phyloP scores from a whole-genome alignment of 2,888 invertebrate genomes.

The Exocentrus adspersus region DNA sequence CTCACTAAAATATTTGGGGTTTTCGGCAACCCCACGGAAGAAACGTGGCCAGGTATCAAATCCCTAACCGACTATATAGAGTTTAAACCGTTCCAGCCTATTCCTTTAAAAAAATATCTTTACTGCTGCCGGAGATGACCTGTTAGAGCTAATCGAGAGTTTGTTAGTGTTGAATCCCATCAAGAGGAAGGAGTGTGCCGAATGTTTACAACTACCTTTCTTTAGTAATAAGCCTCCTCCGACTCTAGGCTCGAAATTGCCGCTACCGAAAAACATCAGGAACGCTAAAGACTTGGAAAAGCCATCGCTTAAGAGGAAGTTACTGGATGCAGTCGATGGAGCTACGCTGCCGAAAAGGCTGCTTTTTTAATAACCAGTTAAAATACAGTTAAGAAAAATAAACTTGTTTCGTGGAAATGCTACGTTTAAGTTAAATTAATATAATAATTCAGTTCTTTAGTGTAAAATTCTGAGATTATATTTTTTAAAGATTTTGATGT shows the following conservation, averaged over 20 bases:
- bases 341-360: conserved; percentile 74
- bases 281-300: conserved; percentile 70
- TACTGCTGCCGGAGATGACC: conserved; percentile 93
- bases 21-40: conserved; percentile 92
- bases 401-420: no score
- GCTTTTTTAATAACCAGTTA: conserved; percentile 66
- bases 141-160: conserved; percentile 81
- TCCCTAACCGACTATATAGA: conserved; percentile 90
- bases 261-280: conserved; percentile 76
- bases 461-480: no score
- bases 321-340: conserved; percentile 76
- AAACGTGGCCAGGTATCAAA: conserved; percentile 89
- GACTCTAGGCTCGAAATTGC: conserved; percentile 83
- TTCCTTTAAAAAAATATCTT: conserved; percentile 92
- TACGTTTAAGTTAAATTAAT: no score
- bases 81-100: conserved; percentile 87
- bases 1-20: conserved; percentile 94
- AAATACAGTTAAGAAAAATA: no score
- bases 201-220: conserved; percentile 89
- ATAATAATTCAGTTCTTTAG: no score
- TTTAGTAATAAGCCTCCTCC: conserved; percentile 93
- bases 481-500: no score
- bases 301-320: conserved; percentile 80
- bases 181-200: conserved; percentile 81
- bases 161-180: conserved; percentile 86